Evolutionary conservation across 1,140 invertebrate genomes (phyloP), one percentile per base, ranked within the genome.

Genomic region (Anadara kagoshimensis): DNA sequence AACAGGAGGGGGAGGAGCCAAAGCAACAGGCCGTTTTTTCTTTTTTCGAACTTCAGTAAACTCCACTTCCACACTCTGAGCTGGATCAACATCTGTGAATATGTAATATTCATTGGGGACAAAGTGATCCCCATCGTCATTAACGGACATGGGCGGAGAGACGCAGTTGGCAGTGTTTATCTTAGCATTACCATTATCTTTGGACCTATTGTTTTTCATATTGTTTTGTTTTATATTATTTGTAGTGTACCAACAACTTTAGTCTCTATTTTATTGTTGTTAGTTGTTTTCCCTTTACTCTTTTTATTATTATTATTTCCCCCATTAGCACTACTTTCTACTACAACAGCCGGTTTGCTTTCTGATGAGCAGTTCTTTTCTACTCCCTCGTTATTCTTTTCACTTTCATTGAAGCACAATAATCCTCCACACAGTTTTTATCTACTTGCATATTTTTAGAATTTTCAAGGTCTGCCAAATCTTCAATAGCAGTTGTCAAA

Each of bases 21-120:
- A 11, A 18, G 47, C 1, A 18, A 51, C 58, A 47, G 57, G 53
- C 47, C 82, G 82, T 69, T 83, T 85, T 65, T 82, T 85, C 72
- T 83, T 85, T 53, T 76, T 74, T 11, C 73, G 69, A 0, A 85
- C 82, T 0, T 81, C 69, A 41, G 73, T 70, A 59, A 83, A 83
- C 53, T 85, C 82, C 26, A 70, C 76, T 54, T 85, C 82, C 41
- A 75, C 66, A 20, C 54, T 72, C 20, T 73, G 58, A 22, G 14
- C 61, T 41, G 68, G 61, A 53, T 83, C 78, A 43, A 83, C 58
- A 54, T 85, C 83, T 18, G 83, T 83, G 54, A 85, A 84, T 59
- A 83, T 79, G 45, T 78, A 85, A 43, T 57, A 36, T 29, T 66
- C 70, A 57, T 74, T 51, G 43, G 74, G 62, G 22, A 70, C 47